phyloP scores from a whole-genome alignment of 2,113 vertebrate genomes.

The Silurus asotus region DNA sequence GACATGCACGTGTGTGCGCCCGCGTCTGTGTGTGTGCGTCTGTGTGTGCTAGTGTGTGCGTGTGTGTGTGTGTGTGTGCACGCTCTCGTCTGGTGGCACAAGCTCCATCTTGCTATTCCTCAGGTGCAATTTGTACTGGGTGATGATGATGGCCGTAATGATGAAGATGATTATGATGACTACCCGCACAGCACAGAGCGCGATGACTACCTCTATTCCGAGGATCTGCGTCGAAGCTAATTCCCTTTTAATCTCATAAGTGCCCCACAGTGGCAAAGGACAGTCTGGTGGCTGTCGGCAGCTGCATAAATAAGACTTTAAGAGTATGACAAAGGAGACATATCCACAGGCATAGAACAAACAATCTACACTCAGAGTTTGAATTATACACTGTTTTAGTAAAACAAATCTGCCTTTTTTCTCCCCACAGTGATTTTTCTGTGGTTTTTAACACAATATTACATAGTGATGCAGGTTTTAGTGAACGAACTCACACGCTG shows the following conservation, averaged over 20 bases:
- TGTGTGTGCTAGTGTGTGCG: no score
- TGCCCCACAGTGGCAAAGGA: conserved; percentile 58
- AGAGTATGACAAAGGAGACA: conserved; percentile 30
- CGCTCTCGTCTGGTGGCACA: conserved; percentile 40
- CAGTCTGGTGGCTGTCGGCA: conserved; percentile 48
- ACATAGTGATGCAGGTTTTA: background rate
- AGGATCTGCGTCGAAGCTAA: conserved; percentile 66
- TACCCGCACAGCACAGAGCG: conserved; percentile 18
- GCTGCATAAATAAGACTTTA: conserved; percentile 60
- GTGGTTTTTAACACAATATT: background rate
- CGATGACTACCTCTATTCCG: conserved; percentile 55
- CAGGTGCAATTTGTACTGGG: conserved; percentile 53
- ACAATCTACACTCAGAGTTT: background rate
- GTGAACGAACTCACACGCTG: background rate
- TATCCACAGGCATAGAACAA: background rate
- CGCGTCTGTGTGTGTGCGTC: no score
- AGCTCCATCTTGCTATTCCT: conserved; percentile 49
- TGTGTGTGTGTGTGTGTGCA: background rate
- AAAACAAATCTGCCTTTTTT: background rate
- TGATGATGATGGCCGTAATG: conserved; percentile 54
- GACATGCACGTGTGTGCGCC: conserved; percentile 3
- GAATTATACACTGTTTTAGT: background rate
- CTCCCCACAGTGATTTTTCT: background rate
- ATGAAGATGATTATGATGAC: conserved; percentile 57
- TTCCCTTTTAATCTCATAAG: conserved; percentile 75